Conservation (phyloP, 2,113 vertebrate species). For the Pardalotus punctatus region DNA sequence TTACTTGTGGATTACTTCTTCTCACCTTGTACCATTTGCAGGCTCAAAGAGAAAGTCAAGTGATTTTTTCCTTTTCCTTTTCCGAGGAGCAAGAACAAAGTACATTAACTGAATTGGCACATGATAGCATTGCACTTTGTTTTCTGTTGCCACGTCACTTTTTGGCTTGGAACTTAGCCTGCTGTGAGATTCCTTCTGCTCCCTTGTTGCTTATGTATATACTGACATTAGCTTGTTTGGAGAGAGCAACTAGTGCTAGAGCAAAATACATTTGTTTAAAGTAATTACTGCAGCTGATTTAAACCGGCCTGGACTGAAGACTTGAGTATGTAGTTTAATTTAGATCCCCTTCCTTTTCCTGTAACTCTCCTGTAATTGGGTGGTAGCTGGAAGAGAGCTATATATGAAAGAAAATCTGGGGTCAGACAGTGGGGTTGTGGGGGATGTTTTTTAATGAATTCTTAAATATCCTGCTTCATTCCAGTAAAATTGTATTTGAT, state of each 20-base stretch:
- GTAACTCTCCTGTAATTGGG: not conserved
- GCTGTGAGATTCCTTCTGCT: not conserved
- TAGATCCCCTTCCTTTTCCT: not conserved
- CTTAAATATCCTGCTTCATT: not conserved
- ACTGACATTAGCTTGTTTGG: not conserved
- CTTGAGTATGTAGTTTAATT: not conserved
- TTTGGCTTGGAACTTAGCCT: constrained; percentile 45
- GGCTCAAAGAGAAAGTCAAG: not conserved
- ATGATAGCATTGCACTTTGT: constrained; percentile 4
- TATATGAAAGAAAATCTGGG: not conserved
- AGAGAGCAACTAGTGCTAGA: not conserved
- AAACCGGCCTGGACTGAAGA: not conserved
- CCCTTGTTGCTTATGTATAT: not conserved
- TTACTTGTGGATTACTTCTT: not conserved
- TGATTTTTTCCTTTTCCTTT: not conserved
- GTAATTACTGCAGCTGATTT: not conserved
- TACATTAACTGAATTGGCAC: not conserved
- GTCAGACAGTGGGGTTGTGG: not conserved
- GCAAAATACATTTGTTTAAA: not conserved
- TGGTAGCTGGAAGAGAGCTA: not conserved
- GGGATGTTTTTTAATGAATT: not conserved
- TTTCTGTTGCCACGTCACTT: constrained; percentile 27
- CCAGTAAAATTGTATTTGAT: not conserved
- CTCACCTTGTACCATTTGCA: not conserved
- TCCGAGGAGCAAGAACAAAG: not conserved